Percentiles rank a stretch among this genome's conserved stretches.
Conservation (phyloP, 64 coral and sea anemone genomes). For the Stylophora pistillata region DNA sequence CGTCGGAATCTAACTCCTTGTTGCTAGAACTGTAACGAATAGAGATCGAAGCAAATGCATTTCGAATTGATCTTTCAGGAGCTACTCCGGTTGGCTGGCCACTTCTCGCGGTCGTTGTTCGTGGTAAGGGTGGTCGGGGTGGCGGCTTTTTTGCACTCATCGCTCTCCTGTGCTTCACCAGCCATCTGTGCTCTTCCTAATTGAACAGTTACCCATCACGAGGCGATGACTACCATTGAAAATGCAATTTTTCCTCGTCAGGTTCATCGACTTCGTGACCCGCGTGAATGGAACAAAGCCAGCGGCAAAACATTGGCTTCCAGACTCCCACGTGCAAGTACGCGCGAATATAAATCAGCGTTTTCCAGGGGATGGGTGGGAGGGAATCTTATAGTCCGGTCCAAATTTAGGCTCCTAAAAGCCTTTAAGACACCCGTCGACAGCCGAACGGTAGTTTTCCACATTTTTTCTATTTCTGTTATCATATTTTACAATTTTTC, state of each 20-base stretch:
- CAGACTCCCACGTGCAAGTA: background rate
- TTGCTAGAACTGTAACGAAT: conserved; percentile 78
- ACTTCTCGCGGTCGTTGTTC: conserved; percentile 30
- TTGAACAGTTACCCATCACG: conserved; percentile 34
- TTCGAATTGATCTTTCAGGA: conserved; percentile 54
- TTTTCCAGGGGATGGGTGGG: too few relatives aligned
- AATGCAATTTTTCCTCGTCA: background rate
- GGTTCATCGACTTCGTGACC: background rate
- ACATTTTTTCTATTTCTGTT: too few relatives aligned
- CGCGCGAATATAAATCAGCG: background rate
- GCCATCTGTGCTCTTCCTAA: conserved; percentile 35
- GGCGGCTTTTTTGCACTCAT: conserved; percentile 94
- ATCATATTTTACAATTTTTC: too few relatives aligned
- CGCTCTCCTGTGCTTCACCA: conserved; percentile 10
- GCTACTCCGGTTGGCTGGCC: conserved; percentile 43
- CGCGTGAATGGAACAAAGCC: background rate
- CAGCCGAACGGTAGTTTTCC: too few relatives aligned
- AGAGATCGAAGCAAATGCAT: conserved; percentile 70
- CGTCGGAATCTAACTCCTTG: conserved; percentile 81
- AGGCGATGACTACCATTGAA: background rate
- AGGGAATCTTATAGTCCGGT: too few relatives aligned
- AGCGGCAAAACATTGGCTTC: conserved; percentile 5
- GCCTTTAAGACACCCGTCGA: too few relatives aligned
- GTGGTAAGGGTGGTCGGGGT: conserved; percentile 72
- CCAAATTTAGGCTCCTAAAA: too few relatives aligned